Percentiles rank a stretch among this genome's conserved stretches.
These are phyloP conservation scores for Apodemia mormo DNA, from an alignment of 2,888 invertebrate genomes.

Conservation along the genomic window DNA sequence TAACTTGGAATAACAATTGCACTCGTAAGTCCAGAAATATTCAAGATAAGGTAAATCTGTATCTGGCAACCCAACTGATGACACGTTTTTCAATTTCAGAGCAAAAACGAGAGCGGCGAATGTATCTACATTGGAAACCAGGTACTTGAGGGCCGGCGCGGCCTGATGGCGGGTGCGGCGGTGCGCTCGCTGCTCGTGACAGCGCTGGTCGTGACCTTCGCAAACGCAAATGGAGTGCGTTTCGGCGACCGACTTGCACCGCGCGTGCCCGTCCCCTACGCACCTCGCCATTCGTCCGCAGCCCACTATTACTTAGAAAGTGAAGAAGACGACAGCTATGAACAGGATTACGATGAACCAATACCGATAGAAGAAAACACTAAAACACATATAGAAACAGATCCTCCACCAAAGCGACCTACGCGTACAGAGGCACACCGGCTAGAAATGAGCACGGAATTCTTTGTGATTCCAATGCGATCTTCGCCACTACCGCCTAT, in stretches of 20 bases:
- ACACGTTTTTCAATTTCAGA: constrained; percentile 57
- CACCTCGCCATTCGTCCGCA: constrained; percentile 59
- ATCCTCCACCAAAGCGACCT: constrained; percentile 59
- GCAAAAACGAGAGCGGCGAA: constrained; percentile 52
- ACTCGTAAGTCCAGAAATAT: no score
- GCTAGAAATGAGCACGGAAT: constrained; percentile 92
- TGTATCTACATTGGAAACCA: constrained; percentile 56
- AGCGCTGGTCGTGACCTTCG: constrained; percentile 59
- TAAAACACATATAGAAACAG: constrained; percentile 48
- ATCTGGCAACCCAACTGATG: no score
- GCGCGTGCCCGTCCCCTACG: constrained; percentile 66
- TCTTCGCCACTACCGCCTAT: constrained; percentile 55
- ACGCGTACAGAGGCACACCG: constrained; percentile 77
- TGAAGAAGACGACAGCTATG: constrained; percentile 61
- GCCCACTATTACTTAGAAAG: constrained; percentile 50
- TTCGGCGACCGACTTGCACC: constrained; percentile 71
- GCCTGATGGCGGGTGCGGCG: constrained; percentile 63
- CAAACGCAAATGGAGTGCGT: constrained; percentile 55
- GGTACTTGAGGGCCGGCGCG: constrained; percentile 68
- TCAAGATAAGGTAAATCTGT: no score
- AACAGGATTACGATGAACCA: constrained; percentile 61
- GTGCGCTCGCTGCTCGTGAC: constrained; percentile 60
- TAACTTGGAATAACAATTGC: no score
- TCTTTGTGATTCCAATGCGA: constrained; percentile 87
- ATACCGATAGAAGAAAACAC: constrained; percentile 48